Evolutionary conservation across 2,888 invertebrate genomes (phyloP).

Genomic region (Dione vanillae): DNA sequence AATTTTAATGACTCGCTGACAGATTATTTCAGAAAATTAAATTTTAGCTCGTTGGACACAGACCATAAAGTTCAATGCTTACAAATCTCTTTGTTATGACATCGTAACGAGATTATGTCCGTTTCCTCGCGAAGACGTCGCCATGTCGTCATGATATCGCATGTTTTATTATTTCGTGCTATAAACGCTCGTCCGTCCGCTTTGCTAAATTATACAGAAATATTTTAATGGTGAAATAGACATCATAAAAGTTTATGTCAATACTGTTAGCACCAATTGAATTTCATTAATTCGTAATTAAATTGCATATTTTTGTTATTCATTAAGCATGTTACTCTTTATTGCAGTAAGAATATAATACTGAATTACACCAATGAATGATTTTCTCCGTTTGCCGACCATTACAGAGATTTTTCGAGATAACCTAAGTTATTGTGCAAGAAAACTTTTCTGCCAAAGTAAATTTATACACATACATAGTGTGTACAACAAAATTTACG

Average conservation of each 20-base stretch:
- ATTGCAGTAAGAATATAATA: too few relatives aligned
- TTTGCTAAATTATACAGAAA: slow-evolving; percentile 68
- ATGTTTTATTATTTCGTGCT: slow-evolving; percentile 79
- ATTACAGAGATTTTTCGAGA: too few relatives aligned
- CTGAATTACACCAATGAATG: too few relatives aligned
- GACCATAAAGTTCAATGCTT: slow-evolving; percentile 83
- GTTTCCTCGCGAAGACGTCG: slow-evolving; percentile 77
- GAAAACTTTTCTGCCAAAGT: not conserved
- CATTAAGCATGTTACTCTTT: too few relatives aligned
- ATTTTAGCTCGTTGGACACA: slow-evolving; percentile 83
- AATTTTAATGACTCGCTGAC: slow-evolving; percentile 80
- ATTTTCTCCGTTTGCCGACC: too few relatives aligned
- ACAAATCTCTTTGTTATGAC: slow-evolving; percentile 85
- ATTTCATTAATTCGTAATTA: not conserved
- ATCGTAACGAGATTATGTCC: slow-evolving; percentile 84
- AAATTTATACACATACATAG: not conserved
- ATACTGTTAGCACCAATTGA: not conserved
- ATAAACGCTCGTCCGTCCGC: slow-evolving; percentile 63
- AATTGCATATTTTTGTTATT: not conserved
- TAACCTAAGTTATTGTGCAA: too few relatives aligned
- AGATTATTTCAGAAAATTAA: slow-evolving; percentile 84
- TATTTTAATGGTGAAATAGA: slow-evolving; percentile 14
- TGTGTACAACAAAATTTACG: not conserved
- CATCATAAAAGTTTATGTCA: slow-evolving; percentile 9
- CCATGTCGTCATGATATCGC: slow-evolving; percentile 73